Evolutionary conservation across 2,888 invertebrate genomes (phyloP), one percentile per base, ranked within the genome.

Genomic region (Penaeus monodon): DNA sequence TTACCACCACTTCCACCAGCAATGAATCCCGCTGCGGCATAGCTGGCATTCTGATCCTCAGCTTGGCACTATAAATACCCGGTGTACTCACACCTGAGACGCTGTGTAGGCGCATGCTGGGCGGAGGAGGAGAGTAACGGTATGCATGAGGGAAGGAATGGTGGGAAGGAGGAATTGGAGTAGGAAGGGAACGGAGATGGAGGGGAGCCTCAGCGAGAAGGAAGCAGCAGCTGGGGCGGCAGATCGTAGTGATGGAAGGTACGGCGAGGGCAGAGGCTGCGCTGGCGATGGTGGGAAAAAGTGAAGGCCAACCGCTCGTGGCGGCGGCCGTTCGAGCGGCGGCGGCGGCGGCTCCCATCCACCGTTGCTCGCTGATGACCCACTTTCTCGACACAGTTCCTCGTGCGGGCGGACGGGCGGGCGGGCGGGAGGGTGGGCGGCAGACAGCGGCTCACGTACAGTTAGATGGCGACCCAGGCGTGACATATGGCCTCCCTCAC

Each of bases 311-410:
- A 80, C 70, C 70, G 57, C 57, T 57, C 57, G 77, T 24, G 77
- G 49, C 38, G 44, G 77, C 44, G 49, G 49, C 27, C 29, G 70
- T n/a, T 70, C 70, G 70, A 70, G 77, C 22, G 49, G 44, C 24
- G 44, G 44, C 22, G 44, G 77, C 44, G 77, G 76, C 17, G 85
- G 85, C 73, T 73, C 80, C 57, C 57, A 57, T 57, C 57, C 57
- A 57, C 57, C 57, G 57, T 57, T 57, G 57, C 85, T 85, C 85
- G 74, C 80, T 74, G 79, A 79, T 85, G 85, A 85, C 85, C 85
- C 85, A 85, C 85, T 85, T 85, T 85, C 85, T 85, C 85, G 85
- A 76, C 85, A 85, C 85, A 85, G 85, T 85, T 85, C 85, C 73
- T 85, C 80, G 80, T 77, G 57, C 57, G 57, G 57, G 57, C 57